Percentiles rank a stretch among this genome's conserved stretches.
These are phyloP conservation scores for Cotesia chilonis DNA, from an alignment of 1,140 invertebrate species.

Conservation along the genomic window DNA sequence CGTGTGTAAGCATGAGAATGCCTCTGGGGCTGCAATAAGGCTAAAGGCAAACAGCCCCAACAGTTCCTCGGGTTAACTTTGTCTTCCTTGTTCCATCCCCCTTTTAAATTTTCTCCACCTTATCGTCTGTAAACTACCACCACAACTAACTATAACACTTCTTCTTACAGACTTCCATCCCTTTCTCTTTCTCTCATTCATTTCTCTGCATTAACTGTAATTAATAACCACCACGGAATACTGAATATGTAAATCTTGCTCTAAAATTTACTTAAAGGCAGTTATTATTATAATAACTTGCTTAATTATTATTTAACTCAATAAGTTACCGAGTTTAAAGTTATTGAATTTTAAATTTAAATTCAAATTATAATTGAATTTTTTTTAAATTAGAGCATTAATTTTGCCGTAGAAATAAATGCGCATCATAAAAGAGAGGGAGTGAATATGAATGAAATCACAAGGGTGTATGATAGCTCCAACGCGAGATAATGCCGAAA, in stretches of 20 bases:
- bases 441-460: neutral
- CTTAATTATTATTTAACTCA: too few relatives aligned
- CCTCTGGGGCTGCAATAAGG: constrained; percentile 48
- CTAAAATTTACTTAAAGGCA: neutral
- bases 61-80: constrained; percentile 17
- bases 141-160: too few relatives aligned
- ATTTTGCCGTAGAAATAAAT: too few relatives aligned
- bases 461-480: neutral
- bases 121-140: neutral
- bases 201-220: constrained; percentile 15
- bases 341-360: neutral
- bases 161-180: neutral
- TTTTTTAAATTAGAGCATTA: too few relatives aligned
- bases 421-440: too few relatives aligned
- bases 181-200: neutral
- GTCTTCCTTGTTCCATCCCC: neutral
- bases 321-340: too few relatives aligned
- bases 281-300: too few relatives aligned
- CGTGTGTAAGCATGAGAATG: neutral
- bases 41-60: constrained; percentile 37
- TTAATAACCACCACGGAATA: constrained; percentile 20
- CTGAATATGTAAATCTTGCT: neutral
- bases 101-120: neutral
- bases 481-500: constrained; percentile 39
- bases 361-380: neutral